Base-by-base conservation (phyloP, 2,113 vertebrate species). In the Colinus virginianus region DNA sequence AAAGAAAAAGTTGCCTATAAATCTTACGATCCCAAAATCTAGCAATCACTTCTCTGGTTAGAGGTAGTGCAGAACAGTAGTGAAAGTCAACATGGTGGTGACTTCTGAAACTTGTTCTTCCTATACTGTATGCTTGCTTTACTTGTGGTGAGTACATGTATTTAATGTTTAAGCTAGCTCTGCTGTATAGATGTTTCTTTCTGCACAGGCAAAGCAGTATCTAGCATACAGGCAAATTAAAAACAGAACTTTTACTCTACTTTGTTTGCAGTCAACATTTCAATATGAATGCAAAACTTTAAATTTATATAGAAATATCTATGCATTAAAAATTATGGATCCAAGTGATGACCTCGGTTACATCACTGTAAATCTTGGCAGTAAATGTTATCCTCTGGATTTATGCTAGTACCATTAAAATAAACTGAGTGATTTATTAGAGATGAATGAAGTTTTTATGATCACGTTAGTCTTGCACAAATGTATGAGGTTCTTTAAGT, bases 401-500 rank as follows among this genome's bases (percentile, higher is more conserved):
- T 92, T 90, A 70, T 62, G 32, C 49, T 43, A 43, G 42, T 80
- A 84, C 61, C 69, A 6, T 82, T 81, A 69, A 82, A 86, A 76
- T 69, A 72, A 75, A 40, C 4, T 4, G 32, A 90, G 51, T 67
- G 77, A 94, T 90, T 93, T 95, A 90, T 84, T 84, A 51, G 53
- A 2, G 74, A 48, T 72, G 51, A 92, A 82, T 2, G 0, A 30
- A 23, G 13, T 36, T 93, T 95, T 92, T 89, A 87, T 69, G 53
- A 48, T 51, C 6, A 1, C 58, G n/a, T 51, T 77, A 77, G 59
- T 77, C 58, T 78, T 90, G 71, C 63, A 59, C 28, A 49, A 49
- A 28, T 93, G 84, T 87, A 43, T 90, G 78, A 82, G 71, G 6
- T 34, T 81, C 53, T 71, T 87, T 88, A 81, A 94, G 46, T 88